These are phyloP conservation scores for Drosophila atripex DNA, from an alignment of 2,888 invertebrate genomes.

Conservation along the genomic window DNA sequence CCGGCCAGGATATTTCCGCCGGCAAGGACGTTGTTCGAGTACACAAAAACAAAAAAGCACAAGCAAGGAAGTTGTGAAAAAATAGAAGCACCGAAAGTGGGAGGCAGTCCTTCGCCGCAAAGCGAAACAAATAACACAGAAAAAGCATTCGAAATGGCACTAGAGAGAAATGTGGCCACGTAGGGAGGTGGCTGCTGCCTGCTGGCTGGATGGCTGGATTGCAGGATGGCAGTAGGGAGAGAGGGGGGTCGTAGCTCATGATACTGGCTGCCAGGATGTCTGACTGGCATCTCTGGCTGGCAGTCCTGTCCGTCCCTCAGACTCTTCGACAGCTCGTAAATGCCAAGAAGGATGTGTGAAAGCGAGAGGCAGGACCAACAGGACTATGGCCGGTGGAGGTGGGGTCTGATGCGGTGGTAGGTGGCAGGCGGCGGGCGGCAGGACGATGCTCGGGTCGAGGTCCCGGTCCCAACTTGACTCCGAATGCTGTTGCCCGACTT, in stretches of 20 bases:
- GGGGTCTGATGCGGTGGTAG: not conserved
- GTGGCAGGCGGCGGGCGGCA: slow-evolving; percentile 5
- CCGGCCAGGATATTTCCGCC: slow-evolving; percentile 31
- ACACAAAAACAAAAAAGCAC: slow-evolving; percentile 60
- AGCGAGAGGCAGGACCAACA: slow-evolving; percentile 18
- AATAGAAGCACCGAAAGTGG: slow-evolving; percentile 23
- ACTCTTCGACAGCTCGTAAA: slow-evolving; percentile 76
- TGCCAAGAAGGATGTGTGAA: slow-evolving; percentile 66
- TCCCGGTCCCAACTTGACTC: slow-evolving; percentile 34
- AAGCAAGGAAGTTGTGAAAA: slow-evolving; percentile 57
- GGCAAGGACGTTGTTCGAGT: slow-evolving; percentile 54
- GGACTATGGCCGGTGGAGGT: not conserved
- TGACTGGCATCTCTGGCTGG: slow-evolving; percentile 26
- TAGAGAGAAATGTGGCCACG: slow-evolving; percentile 71
- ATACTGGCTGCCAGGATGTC: slow-evolving; percentile 43
- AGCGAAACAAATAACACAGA: slow-evolving; percentile 76
- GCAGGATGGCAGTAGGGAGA: not conserved
- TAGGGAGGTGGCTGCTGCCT: slow-evolving; percentile 7
- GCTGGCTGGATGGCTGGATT: not conserved
- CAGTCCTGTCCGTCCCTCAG: slow-evolving; percentile 18
- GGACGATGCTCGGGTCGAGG: slow-evolving; percentile 23
- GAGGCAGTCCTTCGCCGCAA: slow-evolving; percentile 42
- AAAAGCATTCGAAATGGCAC: slow-evolving; percentile 78
- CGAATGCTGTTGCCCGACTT: slow-evolving; percentile 29
- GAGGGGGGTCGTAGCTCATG: slow-evolving; percentile 68